Evolutionary conservation across 2,888 invertebrate genomes (phyloP).

Genomic region (Sepiola atlantica): DNA sequence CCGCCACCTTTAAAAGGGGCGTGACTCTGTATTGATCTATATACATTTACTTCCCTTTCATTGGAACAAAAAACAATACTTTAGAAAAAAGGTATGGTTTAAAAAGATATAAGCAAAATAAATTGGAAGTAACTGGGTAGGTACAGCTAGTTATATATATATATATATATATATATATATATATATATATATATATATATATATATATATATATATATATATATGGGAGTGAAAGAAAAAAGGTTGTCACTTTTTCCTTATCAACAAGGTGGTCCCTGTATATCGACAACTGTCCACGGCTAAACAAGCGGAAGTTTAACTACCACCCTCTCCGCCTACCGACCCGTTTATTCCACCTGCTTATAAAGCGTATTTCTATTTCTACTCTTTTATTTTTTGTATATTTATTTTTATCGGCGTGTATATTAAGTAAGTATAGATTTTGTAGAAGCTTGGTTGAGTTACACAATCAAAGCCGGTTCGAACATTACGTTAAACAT

Average conservation of each 20-base stretch:
- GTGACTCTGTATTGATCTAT: too few relatives aligned
- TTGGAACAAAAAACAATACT: too few relatives aligned
- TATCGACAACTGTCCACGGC: neutral
- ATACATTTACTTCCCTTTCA: too few relatives aligned
- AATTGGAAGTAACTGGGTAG: too few relatives aligned
- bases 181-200: too few relatives aligned
- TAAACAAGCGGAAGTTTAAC: neutral
- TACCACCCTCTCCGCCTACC: neutral
- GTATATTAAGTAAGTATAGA: neutral
- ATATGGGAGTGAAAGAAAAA: neutral
- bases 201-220: too few relatives aligned
- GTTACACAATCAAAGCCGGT: neutral
- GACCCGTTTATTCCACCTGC: neutral
- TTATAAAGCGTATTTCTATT: neutral
- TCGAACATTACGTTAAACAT: too few relatives aligned
- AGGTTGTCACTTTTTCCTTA: neutral
- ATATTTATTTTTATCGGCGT: neutral
- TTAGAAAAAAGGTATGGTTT: too few relatives aligned
- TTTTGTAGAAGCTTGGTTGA: neutral
- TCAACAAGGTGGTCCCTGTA: neutral
- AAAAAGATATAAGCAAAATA: too few relatives aligned
- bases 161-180: too few relatives aligned
- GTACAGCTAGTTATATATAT: too few relatives aligned
- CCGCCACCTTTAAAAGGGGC: too few relatives aligned
- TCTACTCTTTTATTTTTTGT: neutral